Base-by-base conservation (phyloP, 2,797 vertebrate genomes). In the Alfaro cultratus region DNA sequence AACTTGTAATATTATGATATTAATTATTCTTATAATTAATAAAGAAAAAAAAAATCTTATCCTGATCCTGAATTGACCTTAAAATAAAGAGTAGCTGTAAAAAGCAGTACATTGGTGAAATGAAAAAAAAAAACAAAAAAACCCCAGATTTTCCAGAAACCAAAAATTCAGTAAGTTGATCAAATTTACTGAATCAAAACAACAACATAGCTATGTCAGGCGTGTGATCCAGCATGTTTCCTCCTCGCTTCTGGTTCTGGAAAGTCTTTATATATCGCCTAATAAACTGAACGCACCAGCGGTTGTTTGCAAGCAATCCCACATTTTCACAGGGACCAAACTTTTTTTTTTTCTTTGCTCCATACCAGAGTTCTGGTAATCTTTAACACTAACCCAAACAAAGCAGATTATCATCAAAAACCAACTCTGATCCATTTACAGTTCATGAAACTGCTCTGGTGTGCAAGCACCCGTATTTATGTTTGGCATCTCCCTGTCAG, bases 311-410 rank as follows among this genome's bases (percentile, higher is more conserved):
- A 60, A 60, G 57, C 26, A 29, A 29, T n/a, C 55, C n/a, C 55
- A 60, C n/a, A 60, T 60, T 60, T 60, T 60, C n/a, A 29, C 10
- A 29, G 13, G 29, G 29, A 16, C 29, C 57, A 60, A 60, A 29
- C 4, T 31, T 7, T n/a, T n/a, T 47, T n/a, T 21, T 23, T 39
- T 68, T 41, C 64, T 39, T 23, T 39, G 36, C 18, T 68, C 21
- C 21, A 7, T 23, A 57, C 64, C 21, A 41, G 64, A 67, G 36
- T 41, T 67, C 36, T 13, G 67, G 36, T 41, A 43, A 70, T 41
- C 67, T n/a, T 70, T 70, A 39, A 70, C 67, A 45, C 67, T 41
- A 16, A n/a, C 39, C 39, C 67, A 70, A 70, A 70, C 39, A 12
- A n/a, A 43, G 41, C 41, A 23, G 64, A 68, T 31, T 7, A 70